These are phyloP conservation scores for Linnaemya vulpina DNA, from an alignment of 2,888 invertebrate genomes.

Conservation along the genomic window DNA sequence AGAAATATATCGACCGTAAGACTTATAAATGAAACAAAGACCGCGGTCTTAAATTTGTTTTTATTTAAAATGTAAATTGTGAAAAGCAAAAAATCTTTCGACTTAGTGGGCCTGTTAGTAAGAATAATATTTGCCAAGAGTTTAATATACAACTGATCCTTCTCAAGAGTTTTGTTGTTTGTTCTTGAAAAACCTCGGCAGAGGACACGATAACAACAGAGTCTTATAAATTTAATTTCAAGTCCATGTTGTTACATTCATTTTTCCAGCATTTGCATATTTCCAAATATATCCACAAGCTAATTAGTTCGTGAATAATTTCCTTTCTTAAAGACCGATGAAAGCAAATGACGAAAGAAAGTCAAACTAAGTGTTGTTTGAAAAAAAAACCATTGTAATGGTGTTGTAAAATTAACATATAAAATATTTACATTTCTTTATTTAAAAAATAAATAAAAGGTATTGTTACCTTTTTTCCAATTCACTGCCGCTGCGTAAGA, in stretches of 20 bases:
- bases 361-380: neutral
- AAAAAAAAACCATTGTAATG: neutral
- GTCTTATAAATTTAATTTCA: no score
- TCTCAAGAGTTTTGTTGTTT: no score
- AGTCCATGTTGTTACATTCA: neutral
- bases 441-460: constrained; percentile 9
- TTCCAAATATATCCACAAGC: neutral
- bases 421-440: constrained; percentile 10
- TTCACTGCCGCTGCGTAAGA: neutral
- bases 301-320: neutral
- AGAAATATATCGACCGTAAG: no score
- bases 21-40: no score
- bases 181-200: no score
- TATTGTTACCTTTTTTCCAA: constrained; percentile 16
- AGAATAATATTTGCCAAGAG: no score
- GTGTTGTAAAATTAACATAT: neutral
- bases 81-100: no score
- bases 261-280: neutral
- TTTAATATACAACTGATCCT: no score
- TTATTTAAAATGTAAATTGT: no score
- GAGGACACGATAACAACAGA: no score
- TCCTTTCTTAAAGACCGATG: neutral
- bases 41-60: no score
- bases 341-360: neutral
- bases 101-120: no score